Conservation (phyloP, 2,113 vertebrate genomes). For the Euleptes europaea region DNA sequence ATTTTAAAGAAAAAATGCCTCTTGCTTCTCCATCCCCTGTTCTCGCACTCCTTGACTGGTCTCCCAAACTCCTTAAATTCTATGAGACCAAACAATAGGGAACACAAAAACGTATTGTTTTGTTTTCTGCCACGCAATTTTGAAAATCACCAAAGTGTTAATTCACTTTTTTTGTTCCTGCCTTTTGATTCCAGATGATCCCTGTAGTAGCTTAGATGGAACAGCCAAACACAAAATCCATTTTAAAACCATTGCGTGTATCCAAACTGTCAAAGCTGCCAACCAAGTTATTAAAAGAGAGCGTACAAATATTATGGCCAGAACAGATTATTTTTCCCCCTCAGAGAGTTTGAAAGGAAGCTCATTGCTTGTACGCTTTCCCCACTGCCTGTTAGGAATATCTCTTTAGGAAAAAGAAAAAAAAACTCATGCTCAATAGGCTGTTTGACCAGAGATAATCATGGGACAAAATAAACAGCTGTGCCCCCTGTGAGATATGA, state of each 20-base stretch:
- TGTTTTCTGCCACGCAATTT: background rate
- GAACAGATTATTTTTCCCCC: too few species aligned
- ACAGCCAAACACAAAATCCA: background rate
- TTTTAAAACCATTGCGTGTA: background rate
- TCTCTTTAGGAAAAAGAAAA: too few species aligned
- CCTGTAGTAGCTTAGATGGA: background rate
- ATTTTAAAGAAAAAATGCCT: constrained; percentile 28
- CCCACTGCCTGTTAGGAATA: too few species aligned
- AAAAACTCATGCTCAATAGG: too few species aligned
- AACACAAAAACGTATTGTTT: background rate
- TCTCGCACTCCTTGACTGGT: too few species aligned
- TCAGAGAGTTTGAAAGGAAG: background rate
- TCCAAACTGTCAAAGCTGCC: background rate
- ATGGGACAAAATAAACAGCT: background rate
- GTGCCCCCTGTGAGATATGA: background rate
- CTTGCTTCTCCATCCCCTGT: too few species aligned
- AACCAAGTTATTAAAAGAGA: background rate
- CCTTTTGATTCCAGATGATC: background rate
- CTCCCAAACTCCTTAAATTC: background rate
- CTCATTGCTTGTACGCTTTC: background rate
- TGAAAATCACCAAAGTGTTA: background rate
- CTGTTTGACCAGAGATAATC: background rate
- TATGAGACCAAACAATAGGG: background rate
- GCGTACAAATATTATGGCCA: background rate
- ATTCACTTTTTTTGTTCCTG: background rate